phyloP scores from a whole-genome alignment of 2,797 vertebrate genomes.

The Neosilurus hyrtlii region DNA sequence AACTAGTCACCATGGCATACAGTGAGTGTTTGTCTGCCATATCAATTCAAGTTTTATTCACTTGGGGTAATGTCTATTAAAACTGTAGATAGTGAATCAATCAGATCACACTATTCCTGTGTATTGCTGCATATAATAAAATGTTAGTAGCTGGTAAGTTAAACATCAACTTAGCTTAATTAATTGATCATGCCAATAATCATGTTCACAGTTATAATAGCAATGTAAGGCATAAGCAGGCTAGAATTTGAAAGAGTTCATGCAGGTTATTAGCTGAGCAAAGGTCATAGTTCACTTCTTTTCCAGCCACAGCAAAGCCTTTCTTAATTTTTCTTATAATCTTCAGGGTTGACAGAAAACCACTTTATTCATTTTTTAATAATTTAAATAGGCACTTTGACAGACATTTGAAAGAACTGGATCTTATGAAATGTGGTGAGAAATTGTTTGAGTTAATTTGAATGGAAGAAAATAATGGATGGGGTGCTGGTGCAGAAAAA shows the following conservation, averaged over 20 bases:
- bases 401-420: constrained; percentile 49
- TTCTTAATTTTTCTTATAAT: constrained; percentile 45
- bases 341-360: constrained; percentile 48
- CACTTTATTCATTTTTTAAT: constrained; percentile 47
- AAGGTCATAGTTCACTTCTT: not conserved
- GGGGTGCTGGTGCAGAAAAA: not conserved
- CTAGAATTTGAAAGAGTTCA: not conserved
- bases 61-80: too few relatives aligned
- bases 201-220: not conserved
- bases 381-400: constrained; percentile 40
- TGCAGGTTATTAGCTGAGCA: not conserved
- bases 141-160: not conserved
- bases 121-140: too few relatives aligned
- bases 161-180: not conserved
- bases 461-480: constrained; percentile 13
- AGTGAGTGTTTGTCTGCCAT: too few relatives aligned
- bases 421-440: constrained; percentile 29
- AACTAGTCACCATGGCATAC: too few relatives aligned
- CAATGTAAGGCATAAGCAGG: not conserved
- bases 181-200: not conserved
- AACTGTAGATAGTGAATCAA: too few relatives aligned
- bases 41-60: too few relatives aligned
- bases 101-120: too few relatives aligned
- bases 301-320: not conserved
- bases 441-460: constrained; percentile 47